These are phyloP conservation scores for Acrocephalus scirpaceus DNA, from an alignment of 2,797 vertebrate genomes.

Conservation along the genomic window DNA sequence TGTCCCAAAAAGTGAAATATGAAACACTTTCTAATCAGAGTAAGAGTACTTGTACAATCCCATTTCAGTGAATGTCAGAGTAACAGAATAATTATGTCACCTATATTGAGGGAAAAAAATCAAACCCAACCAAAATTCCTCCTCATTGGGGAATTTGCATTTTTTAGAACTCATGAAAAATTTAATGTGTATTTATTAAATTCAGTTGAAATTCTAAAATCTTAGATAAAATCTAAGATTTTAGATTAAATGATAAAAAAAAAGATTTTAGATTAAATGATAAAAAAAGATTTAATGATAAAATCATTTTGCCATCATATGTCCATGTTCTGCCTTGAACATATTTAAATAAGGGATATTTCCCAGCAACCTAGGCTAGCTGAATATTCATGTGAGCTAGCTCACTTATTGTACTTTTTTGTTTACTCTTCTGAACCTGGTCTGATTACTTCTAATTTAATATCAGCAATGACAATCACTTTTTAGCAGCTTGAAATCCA, in stretches of 20 bases:
- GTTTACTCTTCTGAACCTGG: background rate
- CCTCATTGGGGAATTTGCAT: background rate
- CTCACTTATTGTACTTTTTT: background rate
- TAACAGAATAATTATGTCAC: background rate
- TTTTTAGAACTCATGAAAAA: background rate
- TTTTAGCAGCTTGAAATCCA: background rate
- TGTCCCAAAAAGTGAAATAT: background rate
- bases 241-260: no score
- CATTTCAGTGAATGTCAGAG: background rate
- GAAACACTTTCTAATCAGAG: background rate
- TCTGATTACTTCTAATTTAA: background rate
- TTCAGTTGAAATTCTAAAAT: background rate
- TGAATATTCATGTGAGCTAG: background rate
- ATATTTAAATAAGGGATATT: background rate
- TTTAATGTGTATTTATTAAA: background rate
- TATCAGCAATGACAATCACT: background rate
- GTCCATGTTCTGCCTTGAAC: background rate
- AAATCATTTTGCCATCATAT: background rate
- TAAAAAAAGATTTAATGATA: no score
- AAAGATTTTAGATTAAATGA: no score
- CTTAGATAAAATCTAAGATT: background rate
- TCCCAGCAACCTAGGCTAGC: background rate
- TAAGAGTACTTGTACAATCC: background rate
- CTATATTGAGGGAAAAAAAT: background rate
- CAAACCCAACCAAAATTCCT: background rate